Evolutionary conservation across 2,113 vertebrate species (phyloP).

Genomic region (Microcebus tavaratra): DNA sequence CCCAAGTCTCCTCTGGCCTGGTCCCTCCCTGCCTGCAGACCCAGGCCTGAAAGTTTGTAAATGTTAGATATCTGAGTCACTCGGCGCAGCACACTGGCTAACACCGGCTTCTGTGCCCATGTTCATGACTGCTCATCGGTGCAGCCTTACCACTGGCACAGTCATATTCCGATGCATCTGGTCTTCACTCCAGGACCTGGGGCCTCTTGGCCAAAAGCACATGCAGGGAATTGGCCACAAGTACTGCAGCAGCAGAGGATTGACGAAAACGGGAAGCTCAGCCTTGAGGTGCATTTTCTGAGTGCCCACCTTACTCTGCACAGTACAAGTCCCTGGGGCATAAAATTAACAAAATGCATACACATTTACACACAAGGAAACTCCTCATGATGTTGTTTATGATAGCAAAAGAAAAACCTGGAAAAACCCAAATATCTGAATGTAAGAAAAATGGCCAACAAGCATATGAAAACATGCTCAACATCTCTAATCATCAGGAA

Average conservation of each 20-base stretch:
- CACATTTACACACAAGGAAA: not conserved
- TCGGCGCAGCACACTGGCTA: not conserved
- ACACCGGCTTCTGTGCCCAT: not conserved
- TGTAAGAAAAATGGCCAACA: not conserved
- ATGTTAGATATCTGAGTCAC: conserved; percentile 17
- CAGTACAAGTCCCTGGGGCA: not conserved
- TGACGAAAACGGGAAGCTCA: not conserved
- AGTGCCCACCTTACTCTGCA: too few relatives aligned
- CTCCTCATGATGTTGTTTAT: not conserved
- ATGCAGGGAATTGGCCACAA: not conserved
- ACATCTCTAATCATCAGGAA: too few relatives aligned
- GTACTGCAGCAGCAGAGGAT: not conserved
- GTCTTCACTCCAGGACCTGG: not conserved
- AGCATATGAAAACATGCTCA: too few relatives aligned
- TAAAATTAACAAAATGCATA: not conserved
- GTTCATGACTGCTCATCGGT: not conserved
- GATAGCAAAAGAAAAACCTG: not conserved
- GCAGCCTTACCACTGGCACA: not conserved
- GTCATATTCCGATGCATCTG: not conserved
- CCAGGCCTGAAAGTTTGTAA: not conserved
- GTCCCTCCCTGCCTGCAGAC: not conserved
- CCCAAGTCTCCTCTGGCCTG: not conserved
- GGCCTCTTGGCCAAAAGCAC: not conserved
- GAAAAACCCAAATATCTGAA: not conserved
- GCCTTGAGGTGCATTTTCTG: not conserved